Conservation (phyloP, 64 coral and sea anemone species). For the Cladopsammia gracilis region DNA sequence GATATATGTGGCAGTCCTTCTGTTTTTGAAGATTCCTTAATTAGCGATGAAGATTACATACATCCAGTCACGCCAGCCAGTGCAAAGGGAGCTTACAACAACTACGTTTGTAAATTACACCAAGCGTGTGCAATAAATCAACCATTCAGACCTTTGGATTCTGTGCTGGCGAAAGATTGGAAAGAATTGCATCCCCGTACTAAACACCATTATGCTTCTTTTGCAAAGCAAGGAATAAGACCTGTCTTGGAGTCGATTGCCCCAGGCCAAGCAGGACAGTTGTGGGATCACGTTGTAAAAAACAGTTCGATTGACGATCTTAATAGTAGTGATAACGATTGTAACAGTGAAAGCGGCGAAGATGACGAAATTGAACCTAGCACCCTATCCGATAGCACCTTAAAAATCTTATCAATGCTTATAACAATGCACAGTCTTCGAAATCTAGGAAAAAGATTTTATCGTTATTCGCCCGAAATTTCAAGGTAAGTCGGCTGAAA, state of each 20-base stretch:
- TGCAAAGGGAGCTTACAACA: conserved; percentile 32
- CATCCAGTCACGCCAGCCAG: conserved; percentile 15
- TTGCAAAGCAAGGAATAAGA: conserved; percentile 43
- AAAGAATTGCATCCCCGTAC: conserved; percentile 38
- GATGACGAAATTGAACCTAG: conserved; percentile 29
- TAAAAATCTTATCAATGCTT: conserved; percentile 44
- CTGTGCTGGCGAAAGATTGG: conserved; percentile 24
- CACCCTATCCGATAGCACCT: conserved; percentile 33
- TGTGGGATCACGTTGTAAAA: conserved; percentile 38
- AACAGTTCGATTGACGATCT: conserved; percentile 42
- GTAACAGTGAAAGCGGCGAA: background rate
- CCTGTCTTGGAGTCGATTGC: conserved; percentile 46
- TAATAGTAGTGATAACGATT: conserved; percentile 33
- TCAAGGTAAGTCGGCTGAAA: conserved; percentile 30
- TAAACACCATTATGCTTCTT: conserved; percentile 42
- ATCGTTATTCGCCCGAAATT: conserved; percentile 36
- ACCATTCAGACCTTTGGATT: conserved; percentile 34
- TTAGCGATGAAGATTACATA: conserved; percentile 44
- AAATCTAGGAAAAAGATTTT: conserved; percentile 58
- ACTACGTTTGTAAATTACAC: conserved; percentile 38
- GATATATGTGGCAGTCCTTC: conserved; percentile 25
- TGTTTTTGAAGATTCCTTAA: conserved; percentile 19
- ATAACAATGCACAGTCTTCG: conserved; percentile 59
- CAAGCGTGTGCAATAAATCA: conserved; percentile 27
- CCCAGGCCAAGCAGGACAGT: conserved; percentile 35